Percentiles rank a stretch among this genome's conserved stretches.
Evolutionary conservation across 2,888 invertebrate genomes (phyloP).

Genomic region (Apamea monoglypha): DNA sequence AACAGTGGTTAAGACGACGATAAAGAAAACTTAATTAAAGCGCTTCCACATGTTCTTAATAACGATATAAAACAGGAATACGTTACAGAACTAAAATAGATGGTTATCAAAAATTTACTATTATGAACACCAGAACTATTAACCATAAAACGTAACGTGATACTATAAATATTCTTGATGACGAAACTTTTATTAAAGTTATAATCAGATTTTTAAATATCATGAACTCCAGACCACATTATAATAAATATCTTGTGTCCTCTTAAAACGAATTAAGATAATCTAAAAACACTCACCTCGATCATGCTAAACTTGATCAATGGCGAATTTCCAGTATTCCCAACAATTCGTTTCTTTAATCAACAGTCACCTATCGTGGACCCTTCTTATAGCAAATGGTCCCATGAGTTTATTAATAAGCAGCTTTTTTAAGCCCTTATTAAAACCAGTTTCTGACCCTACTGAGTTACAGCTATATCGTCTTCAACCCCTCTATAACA

Average conservation of each 20-base stretch:
- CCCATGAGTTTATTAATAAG: background rate
- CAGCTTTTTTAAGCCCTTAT: background rate
- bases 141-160: slow-evolving; percentile 64
- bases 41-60: slow-evolving; percentile 47
- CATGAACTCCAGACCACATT: slow-evolving; percentile 19
- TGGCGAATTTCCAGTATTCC: background rate
- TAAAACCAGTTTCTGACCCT: slow-evolving; percentile 21
- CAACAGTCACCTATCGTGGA: background rate
- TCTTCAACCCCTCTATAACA: slow-evolving; percentile 15
- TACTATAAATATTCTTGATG: slow-evolving; percentile 61
- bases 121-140: slow-evolving; percentile 57
- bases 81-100: slow-evolving; percentile 55
- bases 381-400: background rate
- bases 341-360: background rate
- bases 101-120: slow-evolving; percentile 63
- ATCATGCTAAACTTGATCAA: background rate
- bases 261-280: background rate
- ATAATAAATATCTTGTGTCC: slow-evolving; percentile 4
- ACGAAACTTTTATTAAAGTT: slow-evolving; percentile 32
- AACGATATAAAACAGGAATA: slow-evolving; percentile 51
- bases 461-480: background rate
- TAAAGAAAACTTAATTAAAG: slow-evolving; percentile 60
- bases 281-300: background rate
- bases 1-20: slow-evolving; percentile 33
- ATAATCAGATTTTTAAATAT: slow-evolving; percentile 39